Base-by-base conservation (phyloP, 2,113 vertebrate species). In the Albula glossodonta region DNA sequence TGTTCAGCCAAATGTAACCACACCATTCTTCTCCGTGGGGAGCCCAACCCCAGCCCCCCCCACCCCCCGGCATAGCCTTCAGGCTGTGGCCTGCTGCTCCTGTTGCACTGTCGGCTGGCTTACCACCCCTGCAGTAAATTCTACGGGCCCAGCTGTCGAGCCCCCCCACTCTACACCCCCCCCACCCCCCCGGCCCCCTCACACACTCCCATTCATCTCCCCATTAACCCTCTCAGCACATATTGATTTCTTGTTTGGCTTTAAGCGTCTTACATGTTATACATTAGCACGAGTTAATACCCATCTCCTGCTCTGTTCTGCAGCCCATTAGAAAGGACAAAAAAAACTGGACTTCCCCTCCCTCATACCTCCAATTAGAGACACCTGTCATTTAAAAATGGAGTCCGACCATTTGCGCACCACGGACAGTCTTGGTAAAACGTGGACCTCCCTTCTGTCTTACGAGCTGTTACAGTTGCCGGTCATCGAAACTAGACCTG, bases 151-250 rank as follows among this genome's bases (percentile, higher is more conserved):
- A 78, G 85, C 81, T 83, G 80, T 78, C 19, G 60, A 79, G 79
- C 57, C 49, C 51, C 22, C n/a, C 80, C 31, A 41, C 31, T 41
- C 0, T 1, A 41, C 31, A 41, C 60, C 8, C 5, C 17, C 19
- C 56, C 10, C 56, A 11, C 60, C 60, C 15, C 60, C 60, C 60
- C 60, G 5, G 53, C 66, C 70, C 81, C 52, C 8, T 22, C 77
- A 52, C 80, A 19, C 31, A 41, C 31, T 41, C 31, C 66, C 8
- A 83, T 51, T 74, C 70, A 19, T 22, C 52, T 83, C 85, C 12
- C 70, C 81, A 83, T 86, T 86, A 86, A 86, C 85, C 85, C 66
- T 60, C 80, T 86, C 81, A 83, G 63, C 81, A n/a, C 81, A 25
- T 83, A 86, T 83, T 51, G 70, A 86, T 86, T 41, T 66, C 22